Evolutionary conservation across 92 coral and sea anemone species (phyloP).

Genomic region (Epizoanthus rinbou): DNA sequence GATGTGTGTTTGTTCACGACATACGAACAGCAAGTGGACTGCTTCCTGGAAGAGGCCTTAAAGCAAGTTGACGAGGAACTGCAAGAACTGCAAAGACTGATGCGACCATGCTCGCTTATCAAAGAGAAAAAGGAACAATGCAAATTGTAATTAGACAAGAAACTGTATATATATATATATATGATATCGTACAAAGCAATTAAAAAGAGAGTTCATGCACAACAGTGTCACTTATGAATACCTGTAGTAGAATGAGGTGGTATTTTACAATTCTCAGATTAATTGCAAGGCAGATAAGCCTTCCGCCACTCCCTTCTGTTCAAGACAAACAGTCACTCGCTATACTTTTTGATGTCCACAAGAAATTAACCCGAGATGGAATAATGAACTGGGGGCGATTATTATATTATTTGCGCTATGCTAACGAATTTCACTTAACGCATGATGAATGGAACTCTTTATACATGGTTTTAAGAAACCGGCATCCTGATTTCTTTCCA

Average conservation of each 20-base stretch:
- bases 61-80: no score
- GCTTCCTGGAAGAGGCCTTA: no score
- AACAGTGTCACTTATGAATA: not conserved
- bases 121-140: no score
- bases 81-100: no score
- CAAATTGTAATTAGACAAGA: no score
- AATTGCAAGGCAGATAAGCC: not conserved
- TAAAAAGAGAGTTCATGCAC: not conserved
- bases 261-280: not conserved
- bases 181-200: no score
- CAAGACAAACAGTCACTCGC: not conserved
- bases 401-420: not conserved
- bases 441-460: not conserved
- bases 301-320: not conserved
- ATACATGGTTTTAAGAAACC: not conserved
- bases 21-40: no score
- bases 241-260: not conserved
- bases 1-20: no score
- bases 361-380: not conserved
- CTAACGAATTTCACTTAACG: not conserved
- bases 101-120: no score
- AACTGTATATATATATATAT: no score
- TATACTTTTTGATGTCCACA: not conserved
- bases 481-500: not conserved
- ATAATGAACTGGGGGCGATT: conserved; percentile 4